Evolutionary conservation across 2,888 invertebrate genomes (phyloP).

Genomic region (Trilocha varians): DNA sequence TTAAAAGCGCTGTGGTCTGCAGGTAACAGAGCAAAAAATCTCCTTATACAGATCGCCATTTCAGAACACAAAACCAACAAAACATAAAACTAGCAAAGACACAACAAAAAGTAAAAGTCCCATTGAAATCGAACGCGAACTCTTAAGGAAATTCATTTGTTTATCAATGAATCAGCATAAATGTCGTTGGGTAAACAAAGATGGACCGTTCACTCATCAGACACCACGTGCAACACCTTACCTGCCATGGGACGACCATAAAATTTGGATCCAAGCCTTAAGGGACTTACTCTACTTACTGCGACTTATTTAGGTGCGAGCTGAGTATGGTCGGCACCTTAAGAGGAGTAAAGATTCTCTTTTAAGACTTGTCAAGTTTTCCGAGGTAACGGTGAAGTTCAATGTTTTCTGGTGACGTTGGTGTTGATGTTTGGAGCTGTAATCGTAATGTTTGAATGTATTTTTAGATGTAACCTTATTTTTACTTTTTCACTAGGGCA

Average conservation of each 20-base stretch:
- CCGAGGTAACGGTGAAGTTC: conserved; percentile 44
- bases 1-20: too few relatives aligned
- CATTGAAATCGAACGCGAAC: background rate
- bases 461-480: too few relatives aligned
- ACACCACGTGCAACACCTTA: conserved; percentile 61
- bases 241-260: conserved; percentile 42
- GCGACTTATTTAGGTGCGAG: conserved; percentile 39
- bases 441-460: conserved; percentile 1
- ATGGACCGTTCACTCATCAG: conserved; percentile 33
- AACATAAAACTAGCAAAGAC: too few relatives aligned
- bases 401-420: conserved; percentile 27
- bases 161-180: conserved; percentile 11
- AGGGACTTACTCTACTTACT: conserved; percentile 42
- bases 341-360: conserved; percentile 48
- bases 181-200: conserved; percentile 19
- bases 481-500: too few relatives aligned
- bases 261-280: conserved; percentile 61
- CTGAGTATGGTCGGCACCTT: conserved; percentile 45
- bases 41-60: too few relatives aligned
- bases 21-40: too few relatives aligned
- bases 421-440: conserved; percentile 16
- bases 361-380: conserved; percentile 40
- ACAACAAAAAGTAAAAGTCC: background rate
- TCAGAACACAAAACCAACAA: too few relatives aligned
- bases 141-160: conserved; percentile 1